Percentiles rank a stretch among this genome's conserved stretches.
phyloP scores from a whole-genome alignment of 1,140 invertebrate species.

The Microplitis demolitor region DNA sequence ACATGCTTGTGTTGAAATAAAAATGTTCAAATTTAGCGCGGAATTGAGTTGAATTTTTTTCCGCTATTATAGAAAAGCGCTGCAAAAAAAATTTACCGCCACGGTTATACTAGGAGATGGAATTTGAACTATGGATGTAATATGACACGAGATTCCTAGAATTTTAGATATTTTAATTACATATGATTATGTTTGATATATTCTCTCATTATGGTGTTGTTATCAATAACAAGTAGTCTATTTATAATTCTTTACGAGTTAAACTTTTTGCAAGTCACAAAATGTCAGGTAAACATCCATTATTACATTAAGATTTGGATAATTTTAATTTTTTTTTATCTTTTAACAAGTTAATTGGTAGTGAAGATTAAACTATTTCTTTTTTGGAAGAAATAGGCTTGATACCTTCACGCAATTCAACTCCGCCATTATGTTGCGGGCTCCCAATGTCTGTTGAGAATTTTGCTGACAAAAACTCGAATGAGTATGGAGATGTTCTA shows the following conservation, averaged over 20 bases:
- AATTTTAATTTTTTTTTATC: conserved; percentile 7
- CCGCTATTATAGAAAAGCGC: no score
- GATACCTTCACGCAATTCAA: neutral
- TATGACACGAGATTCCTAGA: no score
- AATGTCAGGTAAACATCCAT: neutral
- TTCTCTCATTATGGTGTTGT: no score
- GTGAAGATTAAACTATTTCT: neutral
- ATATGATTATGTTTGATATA: no score
- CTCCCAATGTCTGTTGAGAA: conserved; percentile 5
- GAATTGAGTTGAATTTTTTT: no score
- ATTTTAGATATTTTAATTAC: no score
- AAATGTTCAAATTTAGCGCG: no score
- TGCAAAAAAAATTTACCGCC: no score
- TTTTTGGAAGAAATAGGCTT: conserved; percentile 19
- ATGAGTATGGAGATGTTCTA: conserved; percentile 11
- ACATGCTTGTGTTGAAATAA: no score
- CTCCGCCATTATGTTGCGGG: conserved; percentile 9
- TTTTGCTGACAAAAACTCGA: neutral
- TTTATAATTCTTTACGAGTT: neutral
- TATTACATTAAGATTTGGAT: neutral
- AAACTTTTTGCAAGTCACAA: neutral
- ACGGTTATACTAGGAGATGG: no score
- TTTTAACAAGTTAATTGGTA: neutral
- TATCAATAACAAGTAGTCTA: no score
- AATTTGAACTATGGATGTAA: no score